Conservation (phyloP, 2,888 invertebrate species). For the Phalangium opilio region DNA sequence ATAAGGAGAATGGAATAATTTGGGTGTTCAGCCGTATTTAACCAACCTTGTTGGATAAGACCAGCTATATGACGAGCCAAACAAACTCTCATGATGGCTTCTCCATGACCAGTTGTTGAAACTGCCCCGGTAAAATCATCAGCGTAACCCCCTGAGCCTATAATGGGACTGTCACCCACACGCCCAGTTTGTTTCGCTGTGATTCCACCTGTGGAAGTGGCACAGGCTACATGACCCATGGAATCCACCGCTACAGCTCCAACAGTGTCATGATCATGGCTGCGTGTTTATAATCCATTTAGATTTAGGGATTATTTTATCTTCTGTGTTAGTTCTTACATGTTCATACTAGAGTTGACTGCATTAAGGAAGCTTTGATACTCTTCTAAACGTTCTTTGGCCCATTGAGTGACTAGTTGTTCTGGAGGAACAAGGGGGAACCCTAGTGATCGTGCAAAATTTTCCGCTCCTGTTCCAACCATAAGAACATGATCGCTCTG, state of each 20-base stretch:
- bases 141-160: slow-evolving; percentile 26
- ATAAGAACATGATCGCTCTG: slow-evolving; percentile 47
- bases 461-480: slow-evolving; percentile 55
- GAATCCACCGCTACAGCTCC: slow-evolving; percentile 66
- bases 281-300: background rate
- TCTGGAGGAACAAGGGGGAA: slow-evolving; percentile 45
- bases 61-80: slow-evolving; percentile 54
- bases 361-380: slow-evolving; percentile 26
- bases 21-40: slow-evolving; percentile 47
- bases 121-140: slow-evolving; percentile 48
- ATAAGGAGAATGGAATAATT: background rate
- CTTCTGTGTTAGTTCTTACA: slow-evolving; percentile 20
- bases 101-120: slow-evolving; percentile 73
- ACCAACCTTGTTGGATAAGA: slow-evolving; percentile 41
- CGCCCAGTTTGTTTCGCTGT: slow-evolving; percentile 62
- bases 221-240: slow-evolving; percentile 57
- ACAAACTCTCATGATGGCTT: slow-evolving; percentile 61
- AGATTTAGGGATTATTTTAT: background rate
- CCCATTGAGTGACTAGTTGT: slow-evolving; percentile 46
- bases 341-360: slow-evolving; percentile 32
- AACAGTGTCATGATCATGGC: slow-evolving; percentile 54
- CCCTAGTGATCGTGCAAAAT: slow-evolving; percentile 49
- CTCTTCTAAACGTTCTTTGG: slow-evolving; percentile 39
- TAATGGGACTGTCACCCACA: slow-evolving; percentile 55
- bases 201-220: slow-evolving; percentile 71